A percentile compares a stretch with the other conserved stretches of the same genome.
These are phyloP conservation scores for Cydia amplana DNA, from an alignment of 1,140 invertebrate genomes.

Conservation along the genomic window DNA sequence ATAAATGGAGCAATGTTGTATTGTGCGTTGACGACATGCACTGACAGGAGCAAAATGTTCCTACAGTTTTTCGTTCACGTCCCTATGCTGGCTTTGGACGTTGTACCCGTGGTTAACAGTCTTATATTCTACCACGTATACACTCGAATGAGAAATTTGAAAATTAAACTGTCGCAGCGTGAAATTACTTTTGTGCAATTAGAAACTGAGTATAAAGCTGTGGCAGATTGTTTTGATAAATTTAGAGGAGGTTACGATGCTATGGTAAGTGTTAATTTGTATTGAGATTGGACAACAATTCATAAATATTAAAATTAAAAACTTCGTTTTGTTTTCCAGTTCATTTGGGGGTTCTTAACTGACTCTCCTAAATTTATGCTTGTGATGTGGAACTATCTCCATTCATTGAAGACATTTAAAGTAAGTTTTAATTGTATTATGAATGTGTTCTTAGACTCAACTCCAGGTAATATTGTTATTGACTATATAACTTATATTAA, in stretches of 20 bases:
- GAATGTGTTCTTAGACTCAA: too few relatives aligned
- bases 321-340: not conserved
- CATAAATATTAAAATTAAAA: too few relatives aligned
- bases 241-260: not conserved
- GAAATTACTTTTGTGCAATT: not conserved
- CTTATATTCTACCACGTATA: not conserved
- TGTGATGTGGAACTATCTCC: not conserved
- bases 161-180: not conserved
- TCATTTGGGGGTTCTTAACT: not conserved
- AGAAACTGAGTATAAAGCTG: not conserved
- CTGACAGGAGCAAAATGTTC: not conserved
- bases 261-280: not conserved
- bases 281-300: not conserved
- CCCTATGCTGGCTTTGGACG: slow-evolving; percentile 1
- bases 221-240: slow-evolving; percentile 4
- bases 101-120: not conserved
- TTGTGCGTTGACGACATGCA: not conserved
- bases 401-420: not conserved
- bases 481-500: too few relatives aligned
- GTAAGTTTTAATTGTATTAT: not conserved
- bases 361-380: slow-evolving; percentile 15
- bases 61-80: not conserved
- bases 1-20: not conserved
- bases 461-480: too few relatives aligned
- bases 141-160: not conserved